Percentiles rank a stretch among this genome's conserved stretches.
phyloP scores from a whole-genome alignment of 2,113 vertebrate genomes.

The Halcyon malimbica region DNA sequence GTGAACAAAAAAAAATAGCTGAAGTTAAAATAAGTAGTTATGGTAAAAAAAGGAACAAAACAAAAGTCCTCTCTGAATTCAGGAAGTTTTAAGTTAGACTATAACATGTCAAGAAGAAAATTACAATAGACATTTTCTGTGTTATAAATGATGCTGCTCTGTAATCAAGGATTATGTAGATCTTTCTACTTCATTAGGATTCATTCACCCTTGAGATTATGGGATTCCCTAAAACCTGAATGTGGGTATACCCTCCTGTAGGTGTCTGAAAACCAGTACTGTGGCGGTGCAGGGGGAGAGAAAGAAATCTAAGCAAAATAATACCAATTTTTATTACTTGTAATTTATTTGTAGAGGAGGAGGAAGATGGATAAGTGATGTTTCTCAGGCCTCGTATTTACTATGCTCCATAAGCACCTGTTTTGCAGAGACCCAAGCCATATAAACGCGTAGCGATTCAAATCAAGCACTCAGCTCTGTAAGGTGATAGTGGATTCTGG shows the following conservation, averaged over 20 bases:
- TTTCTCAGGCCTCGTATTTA: neutral
- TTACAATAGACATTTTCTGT: neutral
- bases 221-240: neutral
- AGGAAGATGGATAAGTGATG: neutral
- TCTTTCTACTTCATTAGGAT: neutral
- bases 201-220: neutral
- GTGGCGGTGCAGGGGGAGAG: neutral
- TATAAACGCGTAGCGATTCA: neutral
- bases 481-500: neutral
- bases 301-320: neutral
- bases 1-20: neutral
- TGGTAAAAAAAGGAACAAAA: neutral
- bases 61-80: neutral
- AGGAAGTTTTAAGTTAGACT: neutral
- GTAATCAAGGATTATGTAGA: neutral
- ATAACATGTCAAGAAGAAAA: neutral
- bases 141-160: neutral
- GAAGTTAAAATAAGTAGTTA: neutral
- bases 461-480: neutral
- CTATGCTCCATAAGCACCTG: fast-evolving
- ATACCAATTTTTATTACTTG: neutral
- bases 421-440: neutral
- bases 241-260: neutral
- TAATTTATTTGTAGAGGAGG: neutral
- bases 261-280: neutral